Percentiles rank a stretch among this genome's conserved stretches.
phyloP scores from a whole-genome alignment of 2,888 invertebrate species.

The Colostygia pectinataria region DNA sequence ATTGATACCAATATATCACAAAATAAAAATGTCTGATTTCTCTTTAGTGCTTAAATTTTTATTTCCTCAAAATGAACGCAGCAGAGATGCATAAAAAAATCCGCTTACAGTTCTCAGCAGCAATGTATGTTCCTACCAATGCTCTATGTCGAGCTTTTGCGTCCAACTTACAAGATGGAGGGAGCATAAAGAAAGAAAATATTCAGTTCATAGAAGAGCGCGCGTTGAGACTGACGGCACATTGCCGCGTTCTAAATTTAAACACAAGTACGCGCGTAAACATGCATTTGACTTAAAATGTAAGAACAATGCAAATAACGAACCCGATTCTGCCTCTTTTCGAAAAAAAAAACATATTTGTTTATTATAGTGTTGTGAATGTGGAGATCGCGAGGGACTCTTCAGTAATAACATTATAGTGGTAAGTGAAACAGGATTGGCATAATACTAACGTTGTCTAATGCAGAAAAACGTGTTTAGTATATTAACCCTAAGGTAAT shows the following conservation, averaged over 20 bases:
- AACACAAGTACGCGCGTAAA: conserved; percentile 48
- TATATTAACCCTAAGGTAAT: conserved; percentile 43
- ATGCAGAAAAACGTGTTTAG: conserved; percentile 48
- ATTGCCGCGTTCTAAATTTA: conserved; percentile 41
- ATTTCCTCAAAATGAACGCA: background rate
- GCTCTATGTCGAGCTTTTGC: conserved; percentile 27
- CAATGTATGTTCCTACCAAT: background rate
- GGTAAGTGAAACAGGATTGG: conserved; percentile 63
- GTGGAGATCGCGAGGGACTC: conserved; percentile 47
- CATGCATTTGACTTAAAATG: conserved; percentile 47
- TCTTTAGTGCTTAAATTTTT: background rate
- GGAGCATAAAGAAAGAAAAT: conserved; percentile 52
- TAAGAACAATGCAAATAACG: conserved; percentile 44
- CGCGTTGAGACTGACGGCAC: conserved; percentile 47
- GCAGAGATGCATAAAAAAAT: background rate
- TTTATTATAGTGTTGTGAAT: conserved; percentile 47
- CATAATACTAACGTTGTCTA: conserved; percentile 44
- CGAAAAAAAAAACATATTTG: conserved; percentile 32
- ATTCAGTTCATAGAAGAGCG: conserved; percentile 67
- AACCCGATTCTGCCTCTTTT: conserved; percentile 31
- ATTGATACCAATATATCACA: too few species aligned
- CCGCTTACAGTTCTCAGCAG: too few species aligned
- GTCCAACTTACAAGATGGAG: conserved; percentile 29
- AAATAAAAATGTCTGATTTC: too few species aligned
- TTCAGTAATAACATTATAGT: conserved; percentile 46